Evolutionary conservation across 2,797 vertebrate genomes (phyloP).

Genomic region (Schizothorax lantsangensis): DNA sequence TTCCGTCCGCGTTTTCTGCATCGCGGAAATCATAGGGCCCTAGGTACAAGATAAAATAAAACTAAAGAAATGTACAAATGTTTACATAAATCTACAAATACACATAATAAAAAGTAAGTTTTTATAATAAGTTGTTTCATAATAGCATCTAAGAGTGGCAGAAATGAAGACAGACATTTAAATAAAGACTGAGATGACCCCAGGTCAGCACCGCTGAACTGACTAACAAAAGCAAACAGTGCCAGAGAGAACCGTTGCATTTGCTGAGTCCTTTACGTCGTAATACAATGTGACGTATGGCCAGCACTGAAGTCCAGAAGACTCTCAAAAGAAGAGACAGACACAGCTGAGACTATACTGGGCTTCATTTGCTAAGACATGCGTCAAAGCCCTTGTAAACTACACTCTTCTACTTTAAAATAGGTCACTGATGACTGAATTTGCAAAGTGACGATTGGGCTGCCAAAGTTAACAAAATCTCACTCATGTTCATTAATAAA

Average conservation of each 20-base stretch:
- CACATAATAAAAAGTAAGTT: background rate
- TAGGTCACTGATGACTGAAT: background rate
- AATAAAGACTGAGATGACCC: background rate
- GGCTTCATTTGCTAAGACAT: background rate
- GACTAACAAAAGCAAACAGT: conserved; percentile 20
- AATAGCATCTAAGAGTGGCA: background rate
- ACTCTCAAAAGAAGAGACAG: background rate
- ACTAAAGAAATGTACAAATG: background rate
- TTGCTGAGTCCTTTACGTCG: background rate
- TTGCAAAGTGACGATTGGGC: background rate
- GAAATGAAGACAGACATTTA: background rate
- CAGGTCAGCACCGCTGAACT: background rate
- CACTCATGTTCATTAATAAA: background rate
- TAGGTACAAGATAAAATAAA: background rate
- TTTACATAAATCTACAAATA: background rate
- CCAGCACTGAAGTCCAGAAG: background rate
- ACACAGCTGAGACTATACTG: background rate
- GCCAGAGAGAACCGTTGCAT: background rate
- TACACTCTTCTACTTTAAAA: background rate
- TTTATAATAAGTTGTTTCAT: background rate
- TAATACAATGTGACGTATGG: conserved; percentile 11
- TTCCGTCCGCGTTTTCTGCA: too few relatives aligned
- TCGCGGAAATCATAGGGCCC: too few relatives aligned
- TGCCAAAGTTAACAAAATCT: background rate
- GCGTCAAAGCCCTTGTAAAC: background rate